phyloP scores from a whole-genome alignment of 2,113 vertebrate species.

The Cebidichthys violaceus region DNA sequence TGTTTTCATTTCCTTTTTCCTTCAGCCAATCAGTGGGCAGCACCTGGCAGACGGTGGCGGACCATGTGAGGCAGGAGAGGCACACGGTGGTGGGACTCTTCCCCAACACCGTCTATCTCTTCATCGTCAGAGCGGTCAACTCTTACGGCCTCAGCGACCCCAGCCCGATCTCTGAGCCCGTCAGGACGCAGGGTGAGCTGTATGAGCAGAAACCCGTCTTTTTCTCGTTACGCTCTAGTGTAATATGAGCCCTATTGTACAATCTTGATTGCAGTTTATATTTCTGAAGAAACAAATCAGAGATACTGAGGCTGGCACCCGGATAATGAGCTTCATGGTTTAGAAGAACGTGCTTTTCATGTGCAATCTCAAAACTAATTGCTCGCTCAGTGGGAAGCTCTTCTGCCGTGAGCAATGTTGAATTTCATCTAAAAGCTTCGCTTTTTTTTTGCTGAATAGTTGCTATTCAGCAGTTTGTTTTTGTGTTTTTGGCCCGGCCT shows the following conservation, averaged over 20 bases:
- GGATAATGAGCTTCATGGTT: slow-evolving; percentile 50
- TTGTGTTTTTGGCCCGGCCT: not conserved
- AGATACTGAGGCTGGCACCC: slow-evolving; percentile 29
- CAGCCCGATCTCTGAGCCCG: slow-evolving; percentile 91
- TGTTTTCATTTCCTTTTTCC: not conserved
- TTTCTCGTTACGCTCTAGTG: not conserved
- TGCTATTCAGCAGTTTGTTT: slow-evolving; percentile 28
- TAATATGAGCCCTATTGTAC: not conserved
- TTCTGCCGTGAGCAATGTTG: slow-evolving; percentile 54
- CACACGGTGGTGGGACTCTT: slow-evolving; percentile 89
- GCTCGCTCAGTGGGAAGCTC: slow-evolving; percentile 58
- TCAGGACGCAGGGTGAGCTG: slow-evolving; percentile 89
- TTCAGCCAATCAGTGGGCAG: slow-evolving; percentile 90
- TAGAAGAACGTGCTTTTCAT: slow-evolving; percentile 46
- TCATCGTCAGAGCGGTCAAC: slow-evolving; percentile 92
- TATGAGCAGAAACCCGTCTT: not conserved
- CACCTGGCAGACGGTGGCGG: slow-evolving; percentile 92
- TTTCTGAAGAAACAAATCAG: slow-evolving; percentile 27
- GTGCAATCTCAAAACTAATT: slow-evolving; percentile 52
- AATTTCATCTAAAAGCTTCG: slow-evolving; percentile 60
- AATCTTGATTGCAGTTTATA: slow-evolving; percentile 25
- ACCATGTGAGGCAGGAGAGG: slow-evolving; percentile 88
- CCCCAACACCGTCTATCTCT: slow-evolving; percentile 92
- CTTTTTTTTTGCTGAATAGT: slow-evolving; percentile 24
- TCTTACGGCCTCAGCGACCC: slow-evolving; percentile 92